phyloP scores from a whole-genome alignment of 2,797 vertebrate genomes.

The Lindbergichthys nudifrons region DNA sequence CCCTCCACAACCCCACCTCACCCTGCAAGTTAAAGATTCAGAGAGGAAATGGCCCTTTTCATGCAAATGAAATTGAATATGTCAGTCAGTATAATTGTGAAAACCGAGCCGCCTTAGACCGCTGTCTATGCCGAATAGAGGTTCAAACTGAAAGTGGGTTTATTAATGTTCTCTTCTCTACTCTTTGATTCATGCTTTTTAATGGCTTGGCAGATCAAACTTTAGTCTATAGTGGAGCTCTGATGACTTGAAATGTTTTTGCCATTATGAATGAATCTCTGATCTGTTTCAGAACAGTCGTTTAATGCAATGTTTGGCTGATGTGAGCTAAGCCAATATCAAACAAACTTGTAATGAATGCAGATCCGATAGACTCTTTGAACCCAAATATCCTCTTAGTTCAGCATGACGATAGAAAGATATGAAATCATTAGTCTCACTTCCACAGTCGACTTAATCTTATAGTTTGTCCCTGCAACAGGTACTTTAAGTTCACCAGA shows the following conservation, averaged over 20 bases:
- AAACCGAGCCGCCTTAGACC: slow-evolving; percentile 70
- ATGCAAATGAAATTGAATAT: slow-evolving; percentile 86
- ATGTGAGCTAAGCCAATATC: slow-evolving; percentile 59
- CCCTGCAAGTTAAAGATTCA: slow-evolving; percentile 80
- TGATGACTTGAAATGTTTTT: slow-evolving; percentile 71
- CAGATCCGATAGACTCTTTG: slow-evolving; percentile 38
- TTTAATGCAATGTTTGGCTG: slow-evolving; percentile 65
- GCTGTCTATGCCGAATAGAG: slow-evolving; percentile 66
- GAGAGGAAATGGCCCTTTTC: slow-evolving; percentile 81
- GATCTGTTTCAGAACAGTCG: slow-evolving; percentile 54
- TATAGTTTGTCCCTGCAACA: slow-evolving; percentile 20
- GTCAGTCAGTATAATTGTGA: slow-evolving; percentile 84
- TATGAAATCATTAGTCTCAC: slow-evolving; percentile 4
- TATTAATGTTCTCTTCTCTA: slow-evolving; percentile 68
- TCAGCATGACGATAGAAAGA: not conserved
- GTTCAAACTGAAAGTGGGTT: slow-evolving; percentile 67
- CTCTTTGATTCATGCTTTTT: slow-evolving; percentile 75
- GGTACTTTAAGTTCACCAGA: slow-evolving; percentile 6
- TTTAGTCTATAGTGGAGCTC: slow-evolving; percentile 55
- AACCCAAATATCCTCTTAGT: slow-evolving; percentile 11
- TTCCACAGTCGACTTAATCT: slow-evolving; percentile 1
- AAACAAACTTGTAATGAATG: slow-evolving; percentile 70
- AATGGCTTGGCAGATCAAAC: slow-evolving; percentile 73
- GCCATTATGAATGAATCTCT: slow-evolving; percentile 56
- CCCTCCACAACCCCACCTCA: slow-evolving; percentile 72